Base-by-base conservation (phyloP, 2,113 vertebrate genomes). In the Dipodomys stephensi region DNA sequence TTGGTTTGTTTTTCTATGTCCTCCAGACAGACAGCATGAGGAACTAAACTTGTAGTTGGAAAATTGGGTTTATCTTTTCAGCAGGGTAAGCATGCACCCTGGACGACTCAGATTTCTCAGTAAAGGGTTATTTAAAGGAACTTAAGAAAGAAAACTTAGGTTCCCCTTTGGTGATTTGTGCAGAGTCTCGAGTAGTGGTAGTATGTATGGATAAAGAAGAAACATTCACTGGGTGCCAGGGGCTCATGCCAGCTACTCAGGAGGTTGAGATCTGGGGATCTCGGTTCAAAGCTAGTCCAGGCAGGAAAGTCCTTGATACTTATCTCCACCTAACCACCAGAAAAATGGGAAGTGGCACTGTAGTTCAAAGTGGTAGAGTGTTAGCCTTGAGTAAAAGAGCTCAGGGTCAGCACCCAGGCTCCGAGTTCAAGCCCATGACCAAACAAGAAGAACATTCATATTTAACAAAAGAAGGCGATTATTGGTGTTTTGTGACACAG, bases 161-260 rank as follows among this genome's bases (percentile, higher is more conserved):
- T 46, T 85, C 85, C 35, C 32, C 1, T 92, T 87, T 88, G 28
- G 13, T 91, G 23, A n/a, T 80, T 64, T 90, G 69, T 39, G 81
- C 20, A 83, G 62, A 69, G 20, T 90, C 30, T 64, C 39, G 86
- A 30, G 67, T 87, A 69, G 68, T 60, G 39, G 32, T 83, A 30
- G n/a, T 88, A 53, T 90, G 25, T 27, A 22, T 93, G 46, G n/a
- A 9, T 93, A 62, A 88, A 79, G 53, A 87, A 83, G 18, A 87
- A 74, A 64, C 30, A 83, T 91, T 94, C 30, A 76, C 39, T 39
- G 39, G 39, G 39, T 39, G 39, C 39, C 39, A 39, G 39, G 39
- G 39, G 39, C 39, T 39, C 39, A 39, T 39, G 39, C 49, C 12
- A 53, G 49, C 49, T 53, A 53, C 49, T 53, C 49, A 53, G 49